Evolutionary conservation across 2,888 invertebrate genomes (phyloP).

Genomic region (Leptarthrus brevirostris): DNA sequence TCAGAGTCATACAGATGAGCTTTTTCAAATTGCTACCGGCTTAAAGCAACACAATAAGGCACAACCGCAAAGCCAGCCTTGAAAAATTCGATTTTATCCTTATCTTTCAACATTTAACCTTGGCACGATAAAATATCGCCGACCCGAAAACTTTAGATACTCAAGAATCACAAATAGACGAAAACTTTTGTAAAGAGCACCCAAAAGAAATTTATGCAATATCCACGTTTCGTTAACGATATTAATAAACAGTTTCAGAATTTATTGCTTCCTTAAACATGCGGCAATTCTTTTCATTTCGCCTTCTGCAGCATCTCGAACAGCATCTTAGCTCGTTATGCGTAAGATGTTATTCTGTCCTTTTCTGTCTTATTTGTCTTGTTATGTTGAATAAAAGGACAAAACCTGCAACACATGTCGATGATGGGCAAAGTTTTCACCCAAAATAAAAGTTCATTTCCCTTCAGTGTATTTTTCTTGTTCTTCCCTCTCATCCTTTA

Average conservation of each 20-base stretch:
- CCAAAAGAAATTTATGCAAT: slow-evolving; percentile 45
- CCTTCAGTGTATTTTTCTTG: slow-evolving; percentile 38
- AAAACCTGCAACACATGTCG: slow-evolving; percentile 46
- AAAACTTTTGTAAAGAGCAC: slow-evolving; percentile 23
- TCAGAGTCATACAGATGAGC: too few relatives aligned
- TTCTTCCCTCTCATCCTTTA: background rate
- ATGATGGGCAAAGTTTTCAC: slow-evolving; percentile 48
- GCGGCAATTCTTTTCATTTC: slow-evolving; percentile 13
- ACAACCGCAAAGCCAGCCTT: too few relatives aligned
- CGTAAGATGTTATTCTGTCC: slow-evolving; percentile 8
- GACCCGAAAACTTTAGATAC: too few relatives aligned
- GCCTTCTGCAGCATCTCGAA: background rate
- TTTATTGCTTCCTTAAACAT: slow-evolving; percentile 41
- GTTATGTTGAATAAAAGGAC: slow-evolving; percentile 30
- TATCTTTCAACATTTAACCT: too few relatives aligned
- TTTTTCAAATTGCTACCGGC: too few relatives aligned
- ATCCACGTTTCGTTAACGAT: slow-evolving; percentile 42
- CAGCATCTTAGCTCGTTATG: slow-evolving; percentile 21
- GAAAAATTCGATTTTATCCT: too few relatives aligned
- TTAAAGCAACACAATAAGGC: too few relatives aligned
- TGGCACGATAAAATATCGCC: too few relatives aligned
- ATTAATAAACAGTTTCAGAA: slow-evolving; percentile 46
- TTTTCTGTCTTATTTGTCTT: background rate
- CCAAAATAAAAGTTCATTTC: slow-evolving; percentile 48
- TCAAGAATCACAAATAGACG: slow-evolving; percentile 8